These are phyloP conservation scores for Tautogolabrus adspersus DNA, from an alignment of 2,113 vertebrate species.

Conservation along the genomic window DNA sequence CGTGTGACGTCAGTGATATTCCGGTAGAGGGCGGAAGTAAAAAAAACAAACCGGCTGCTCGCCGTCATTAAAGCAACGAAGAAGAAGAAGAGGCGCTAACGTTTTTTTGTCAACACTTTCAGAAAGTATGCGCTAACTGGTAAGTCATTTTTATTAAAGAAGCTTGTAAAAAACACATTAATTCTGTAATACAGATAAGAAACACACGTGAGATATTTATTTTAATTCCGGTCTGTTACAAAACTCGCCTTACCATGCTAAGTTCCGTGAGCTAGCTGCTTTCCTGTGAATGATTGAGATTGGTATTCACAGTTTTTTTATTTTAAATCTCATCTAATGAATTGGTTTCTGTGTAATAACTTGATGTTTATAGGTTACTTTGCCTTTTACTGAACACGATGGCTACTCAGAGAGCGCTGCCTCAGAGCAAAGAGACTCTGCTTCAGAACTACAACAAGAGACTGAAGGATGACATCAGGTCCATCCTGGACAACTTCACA, in stretches of 20 bases:
- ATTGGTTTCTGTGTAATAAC: neutral
- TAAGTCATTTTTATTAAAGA: neutral
- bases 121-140: slow-evolving; percentile 34
- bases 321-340: neutral
- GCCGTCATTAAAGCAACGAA: neutral
- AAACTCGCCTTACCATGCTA: slow-evolving; percentile 29
- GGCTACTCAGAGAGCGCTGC: slow-evolving; percentile 89
- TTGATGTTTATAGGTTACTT: slow-evolving; percentile 21
- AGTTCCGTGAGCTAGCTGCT: neutral
- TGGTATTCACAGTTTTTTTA: no score
- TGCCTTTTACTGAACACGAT: slow-evolving; percentile 69
- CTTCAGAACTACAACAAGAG: slow-evolving; percentile 98
- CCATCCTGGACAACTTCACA: slow-evolving; percentile 96
- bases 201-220: neutral
- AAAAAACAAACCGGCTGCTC: neutral
- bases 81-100: neutral
- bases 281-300: neutral
- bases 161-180: fast-evolving
- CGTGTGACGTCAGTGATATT: neutral
- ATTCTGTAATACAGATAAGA: fast-evolving
- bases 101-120: neutral
- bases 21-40: slow-evolving; percentile 34
- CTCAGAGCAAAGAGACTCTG: slow-evolving; percentile 95
- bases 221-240: neutral
- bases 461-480: slow-evolving; percentile 94